Base-by-base conservation (phyloP, 2,113 vertebrate species). In the Tretioscincus oriximinensis region DNA sequence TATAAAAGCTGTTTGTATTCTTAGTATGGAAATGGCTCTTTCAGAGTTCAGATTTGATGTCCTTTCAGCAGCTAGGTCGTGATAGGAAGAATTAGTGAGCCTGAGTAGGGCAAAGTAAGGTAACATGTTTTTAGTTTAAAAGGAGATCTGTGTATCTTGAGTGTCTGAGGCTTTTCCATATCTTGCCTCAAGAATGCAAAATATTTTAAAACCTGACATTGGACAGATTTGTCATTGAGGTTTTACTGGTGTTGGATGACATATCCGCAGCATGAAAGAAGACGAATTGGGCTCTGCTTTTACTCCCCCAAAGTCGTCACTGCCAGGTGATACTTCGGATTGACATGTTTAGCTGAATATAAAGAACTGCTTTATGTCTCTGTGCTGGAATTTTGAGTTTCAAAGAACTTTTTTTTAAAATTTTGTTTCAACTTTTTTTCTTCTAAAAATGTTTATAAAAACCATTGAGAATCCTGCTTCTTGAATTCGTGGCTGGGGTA, bases 391-490 rank as follows among this genome's bases (percentile, higher is more conserved):
- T 81, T 82, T 88, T 74, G 73, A 45, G 73, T 88, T 83, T 75
- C 45, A 72, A 29, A 51, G 0, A 6, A 24, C 16, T 58, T 64
- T 29, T 49, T 78, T 88, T 41, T 4, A 41, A 41, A 41, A 41
- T 41, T 41, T 41, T 41, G 35, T 41, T 41, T 41, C 35, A 41
- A 41, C 35, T 41, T 41, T 28, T 72, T 90, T 68, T 69, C 84
- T 61, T 80, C 82, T 65, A 72, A 84, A 86, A 90, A 81, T 82
- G 58, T 85, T 90, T 65, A 73, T 31, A 87, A 90, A 90, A 91
- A 88, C 35, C n/a, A 5, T 41, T 41, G 35, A 41, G 35, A 41
- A 41, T 41, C 35, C n/a, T n/a, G n/a, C n/a, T 41, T 41, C 35
- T 41, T 41, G 35, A 41, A 41, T 41, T 5, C 2, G 35, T 41